Percentiles rank a stretch among this genome's conserved stretches.
Evolutionary conservation across 2,113 vertebrate genomes (phyloP).

Genomic region (Anser cygnoides): DNA sequence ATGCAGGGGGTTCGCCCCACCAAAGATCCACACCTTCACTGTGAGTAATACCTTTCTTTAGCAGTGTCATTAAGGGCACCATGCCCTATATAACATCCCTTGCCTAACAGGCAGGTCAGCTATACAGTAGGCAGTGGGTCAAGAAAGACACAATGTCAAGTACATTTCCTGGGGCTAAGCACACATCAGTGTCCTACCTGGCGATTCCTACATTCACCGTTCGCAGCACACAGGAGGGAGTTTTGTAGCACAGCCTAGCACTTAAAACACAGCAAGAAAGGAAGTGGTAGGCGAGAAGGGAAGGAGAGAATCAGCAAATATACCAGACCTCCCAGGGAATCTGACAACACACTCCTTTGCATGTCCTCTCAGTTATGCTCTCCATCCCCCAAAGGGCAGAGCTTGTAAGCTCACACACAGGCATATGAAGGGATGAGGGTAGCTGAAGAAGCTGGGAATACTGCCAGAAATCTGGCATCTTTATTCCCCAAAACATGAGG

Average conservation of each 20-base stretch:
- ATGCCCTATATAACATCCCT: background rate
- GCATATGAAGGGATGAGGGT: background rate
- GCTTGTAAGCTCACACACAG: background rate
- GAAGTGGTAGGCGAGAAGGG: background rate
- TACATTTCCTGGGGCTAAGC: background rate
- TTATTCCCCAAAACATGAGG: background rate
- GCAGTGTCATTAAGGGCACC: background rate
- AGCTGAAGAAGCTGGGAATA: background rate
- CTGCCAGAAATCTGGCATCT: background rate
- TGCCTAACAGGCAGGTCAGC: background rate
- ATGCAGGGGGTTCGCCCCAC: background rate
- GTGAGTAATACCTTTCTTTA: background rate
- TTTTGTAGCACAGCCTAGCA: background rate
- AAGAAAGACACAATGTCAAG: background rate
- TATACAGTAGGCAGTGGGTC: background rate
- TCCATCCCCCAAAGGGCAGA: background rate
- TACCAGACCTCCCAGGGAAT: background rate
- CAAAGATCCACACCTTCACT: background rate
- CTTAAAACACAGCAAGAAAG: background rate
- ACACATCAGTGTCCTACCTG: background rate
- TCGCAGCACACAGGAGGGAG: background rate
- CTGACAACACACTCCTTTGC: accelerated
- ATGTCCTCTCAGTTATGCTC: background rate
- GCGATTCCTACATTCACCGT: background rate
- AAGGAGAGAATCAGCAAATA: background rate